Evolutionary conservation across 92 coral and sea anemone species (phyloP).

Genomic region (Siderastrea siderea): DNA sequence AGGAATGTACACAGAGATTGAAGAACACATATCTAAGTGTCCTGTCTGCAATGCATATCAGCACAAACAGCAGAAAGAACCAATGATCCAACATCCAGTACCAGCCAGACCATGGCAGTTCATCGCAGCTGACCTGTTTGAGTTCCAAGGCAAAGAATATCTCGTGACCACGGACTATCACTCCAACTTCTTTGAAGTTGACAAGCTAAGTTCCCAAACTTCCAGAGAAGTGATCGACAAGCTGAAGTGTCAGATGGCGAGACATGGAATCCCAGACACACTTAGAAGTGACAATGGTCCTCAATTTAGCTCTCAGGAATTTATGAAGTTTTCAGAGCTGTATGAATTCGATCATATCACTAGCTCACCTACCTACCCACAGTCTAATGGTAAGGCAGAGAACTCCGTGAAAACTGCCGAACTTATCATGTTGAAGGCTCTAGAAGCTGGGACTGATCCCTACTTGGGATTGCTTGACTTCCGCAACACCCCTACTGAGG

Average conservation of each 20-base stretch:
- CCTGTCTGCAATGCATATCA: slow-evolving; percentile 24
- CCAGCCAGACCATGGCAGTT: slow-evolving; percentile 30
- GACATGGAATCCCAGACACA: slow-evolving; percentile 17
- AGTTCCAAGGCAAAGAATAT: slow-evolving; percentile 21
- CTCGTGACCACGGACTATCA: slow-evolving; percentile 16
- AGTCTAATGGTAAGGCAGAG: slow-evolving; percentile 26
- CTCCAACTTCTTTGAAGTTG: slow-evolving; percentile 30
- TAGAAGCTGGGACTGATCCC: slow-evolving; percentile 34
- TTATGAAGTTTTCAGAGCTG: slow-evolving; percentile 18
- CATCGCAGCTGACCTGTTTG: slow-evolving; percentile 24
- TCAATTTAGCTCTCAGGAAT: slow-evolving; percentile 35
- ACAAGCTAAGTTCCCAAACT: slow-evolving; percentile 1
- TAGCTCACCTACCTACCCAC: slow-evolving; percentile 27
- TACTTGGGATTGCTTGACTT: slow-evolving; percentile 33
- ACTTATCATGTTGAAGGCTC: slow-evolving; percentile 5
- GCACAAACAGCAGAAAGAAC: slow-evolving; percentile 30
- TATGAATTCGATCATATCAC: slow-evolving; percentile 33
- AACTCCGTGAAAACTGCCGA: slow-evolving; percentile 1
- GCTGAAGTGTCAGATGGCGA: slow-evolving; percentile 21
- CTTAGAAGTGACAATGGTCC: slow-evolving; percentile 23
- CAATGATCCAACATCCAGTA: slow-evolving; percentile 17
- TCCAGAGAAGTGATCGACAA: slow-evolving; percentile 23
- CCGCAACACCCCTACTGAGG: slow-evolving; percentile 41
- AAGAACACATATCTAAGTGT: slow-evolving; percentile 36
- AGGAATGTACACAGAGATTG: slow-evolving; percentile 52